These are phyloP conservation scores for Caenorhabditis afra DNA, from an alignment of 2,888 invertebrate species.

Conservation along the genomic window DNA sequence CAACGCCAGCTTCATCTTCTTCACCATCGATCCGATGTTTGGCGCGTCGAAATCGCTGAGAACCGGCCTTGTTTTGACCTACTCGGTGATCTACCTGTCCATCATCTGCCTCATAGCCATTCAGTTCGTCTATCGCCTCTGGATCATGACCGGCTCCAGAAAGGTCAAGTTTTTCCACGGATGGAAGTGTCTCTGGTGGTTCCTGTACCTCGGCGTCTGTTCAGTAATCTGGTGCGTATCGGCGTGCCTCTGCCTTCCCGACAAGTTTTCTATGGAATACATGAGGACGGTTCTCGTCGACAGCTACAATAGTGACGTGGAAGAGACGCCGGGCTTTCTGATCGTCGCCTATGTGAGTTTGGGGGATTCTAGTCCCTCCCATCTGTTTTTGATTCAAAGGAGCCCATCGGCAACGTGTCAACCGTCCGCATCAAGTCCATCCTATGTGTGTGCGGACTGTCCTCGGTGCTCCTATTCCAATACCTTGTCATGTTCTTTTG, in stretches of 20 bases:
- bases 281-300: background rate
- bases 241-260: background rate
- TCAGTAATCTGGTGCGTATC: too few relatives aligned
- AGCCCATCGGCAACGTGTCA: too few relatives aligned
- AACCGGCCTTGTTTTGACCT: background rate
- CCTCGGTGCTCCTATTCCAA: background rate
- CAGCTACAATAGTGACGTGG: background rate
- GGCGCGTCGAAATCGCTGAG: background rate
- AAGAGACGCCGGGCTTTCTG: background rate
- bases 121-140: background rate
- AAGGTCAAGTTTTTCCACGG: background rate
- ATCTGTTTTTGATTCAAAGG: too few relatives aligned
- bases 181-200: background rate
- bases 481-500: constrained; percentile 2
- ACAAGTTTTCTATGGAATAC: background rate
- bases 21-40: background rate
- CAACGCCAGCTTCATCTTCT: constrained; percentile 5
- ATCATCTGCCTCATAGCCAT: background rate
- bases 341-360: background rate
- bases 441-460: too few relatives aligned
- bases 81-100: background rate
- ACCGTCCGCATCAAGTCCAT: too few relatives aligned
- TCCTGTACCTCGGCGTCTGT: background rate
- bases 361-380: too few relatives aligned
- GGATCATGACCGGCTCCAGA: background rate